A percentile compares a stretch with the other conserved stretches of the same genome.
Conservation (phyloP, 2,888 invertebrate genomes). For the Taphrorychus bicolor region DNA sequence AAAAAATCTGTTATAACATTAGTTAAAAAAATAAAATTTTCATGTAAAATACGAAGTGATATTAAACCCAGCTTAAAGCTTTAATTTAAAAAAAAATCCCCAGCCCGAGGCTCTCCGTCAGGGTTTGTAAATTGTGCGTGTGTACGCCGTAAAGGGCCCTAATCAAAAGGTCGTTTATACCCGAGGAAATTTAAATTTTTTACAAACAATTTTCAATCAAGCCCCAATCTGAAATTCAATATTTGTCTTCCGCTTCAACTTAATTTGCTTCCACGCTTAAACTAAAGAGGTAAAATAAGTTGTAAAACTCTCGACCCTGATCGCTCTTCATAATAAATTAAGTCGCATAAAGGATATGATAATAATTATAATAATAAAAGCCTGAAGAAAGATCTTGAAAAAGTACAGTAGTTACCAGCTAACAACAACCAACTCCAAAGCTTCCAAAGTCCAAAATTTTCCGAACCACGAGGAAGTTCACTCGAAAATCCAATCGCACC, state of each 20-base stretch:
- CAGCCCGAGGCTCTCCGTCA: neutral
- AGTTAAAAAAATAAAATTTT: too few species aligned
- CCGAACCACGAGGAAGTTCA: neutral
- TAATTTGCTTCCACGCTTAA: too few species aligned
- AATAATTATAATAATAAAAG: too few species aligned
- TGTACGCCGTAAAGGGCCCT: neutral
- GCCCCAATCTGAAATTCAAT: neutral
- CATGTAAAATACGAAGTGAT: neutral
- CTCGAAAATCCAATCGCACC: too few species aligned
- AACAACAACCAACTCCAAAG: conserved; percentile 14
- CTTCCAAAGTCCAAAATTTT: conserved; percentile 1
- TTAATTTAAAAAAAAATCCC: neutral
- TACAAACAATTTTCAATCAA: neutral
- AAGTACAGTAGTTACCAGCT: conserved; percentile 17
- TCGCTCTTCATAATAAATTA: neutral
- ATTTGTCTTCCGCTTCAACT: too few species aligned
- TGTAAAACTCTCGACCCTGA: neutral
- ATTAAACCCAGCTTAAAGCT: neutral
- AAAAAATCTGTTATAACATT: too few species aligned
- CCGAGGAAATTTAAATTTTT: neutral
- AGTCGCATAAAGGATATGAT: too few species aligned
- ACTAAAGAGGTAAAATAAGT: neutral
- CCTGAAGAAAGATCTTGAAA: too few species aligned
- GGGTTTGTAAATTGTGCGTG: neutral
- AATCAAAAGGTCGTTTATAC: neutral